phyloP scores from a whole-genome alignment of 2,797 vertebrate species.

The Neopelma chrysocephalum region DNA sequence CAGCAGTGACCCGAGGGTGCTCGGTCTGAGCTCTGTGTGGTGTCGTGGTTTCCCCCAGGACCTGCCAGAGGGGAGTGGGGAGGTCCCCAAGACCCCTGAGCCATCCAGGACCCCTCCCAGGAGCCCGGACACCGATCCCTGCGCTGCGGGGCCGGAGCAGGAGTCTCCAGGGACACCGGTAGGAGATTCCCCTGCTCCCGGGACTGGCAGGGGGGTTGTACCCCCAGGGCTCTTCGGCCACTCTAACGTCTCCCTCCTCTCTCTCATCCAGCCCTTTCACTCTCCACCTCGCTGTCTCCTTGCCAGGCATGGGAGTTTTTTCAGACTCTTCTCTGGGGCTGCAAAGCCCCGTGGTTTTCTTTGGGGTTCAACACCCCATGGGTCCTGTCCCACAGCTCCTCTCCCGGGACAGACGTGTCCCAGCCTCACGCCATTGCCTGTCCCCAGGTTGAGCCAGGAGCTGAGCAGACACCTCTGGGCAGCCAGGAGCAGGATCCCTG shows the following conservation, averaged over 20 bases:
- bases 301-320: background rate
- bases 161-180: background rate
- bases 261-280: background rate
- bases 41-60: background rate
- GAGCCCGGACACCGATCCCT: fast-evolving
- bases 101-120: fast-evolving
- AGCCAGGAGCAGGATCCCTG: background rate
- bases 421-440: fast-evolving
- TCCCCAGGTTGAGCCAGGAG: background rate
- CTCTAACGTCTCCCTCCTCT: background rate
- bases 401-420: background rate
- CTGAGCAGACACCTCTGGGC: background rate
- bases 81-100: fast-evolving
- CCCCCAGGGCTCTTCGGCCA: background rate
- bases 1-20: fast-evolving
- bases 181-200: background rate
- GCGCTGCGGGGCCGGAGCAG: fast-evolving
- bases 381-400: background rate
- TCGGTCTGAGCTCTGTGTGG: fast-evolving
- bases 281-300: background rate
- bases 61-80: fast-evolving
- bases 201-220: background rate
- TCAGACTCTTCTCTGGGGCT: background rate
- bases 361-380: background rate
- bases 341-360: background rate